Base-by-base conservation (phyloP, 2,888 invertebrate species). In the Lissocephala sabroskyi region DNA sequence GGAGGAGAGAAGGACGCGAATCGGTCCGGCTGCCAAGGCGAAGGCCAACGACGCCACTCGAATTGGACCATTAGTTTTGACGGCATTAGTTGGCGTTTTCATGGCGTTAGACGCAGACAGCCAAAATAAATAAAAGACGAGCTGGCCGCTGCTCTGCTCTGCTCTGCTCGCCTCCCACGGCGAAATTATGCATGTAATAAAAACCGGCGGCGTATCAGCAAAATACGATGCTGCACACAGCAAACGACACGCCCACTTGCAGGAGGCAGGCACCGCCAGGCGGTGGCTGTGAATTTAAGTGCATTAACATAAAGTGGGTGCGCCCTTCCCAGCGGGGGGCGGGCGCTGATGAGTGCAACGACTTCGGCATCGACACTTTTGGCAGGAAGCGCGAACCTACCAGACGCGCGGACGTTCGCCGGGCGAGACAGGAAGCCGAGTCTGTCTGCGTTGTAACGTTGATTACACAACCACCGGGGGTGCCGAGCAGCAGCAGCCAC, bases 101-200 rank as follows among this genome's bases (percentile, higher is more conserved):
- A 60, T 65, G 70, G 64, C 59, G 30, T n/a, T 54, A 57, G 57
- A 51, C 48, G 53, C 59, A 56, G 52, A 57, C 59, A 56, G 52
- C 45, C 46, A 37, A 16, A 66, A 75, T 73, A 78, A 75, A 77
- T 71, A 75, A 75, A 56, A 75, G 57, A 71, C 59, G 56, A 74
- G 61, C 53, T 33, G 17, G 32, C 45, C 45, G 17, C 13, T 14
- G 29, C 14, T 28, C 13, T 14, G 11, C 6, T 40, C 40, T n/a
- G n/a, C n/a, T n/a, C n/a, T n/a, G 16, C n/a, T 36, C 28, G 16
- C 11, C 58, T 79, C 71, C 80, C 81, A 71, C 58, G 71, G 57
- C 62, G 75, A 78, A 80, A 81, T 81, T 80, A 82, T 80, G 80
- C 82, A 82, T 81, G 82, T 81, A 80, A 80, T 80, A 80, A 80